Evolutionary conservation across 2,888 invertebrate genomes (phyloP).

Genomic region (Drosophila rubida): DNA sequence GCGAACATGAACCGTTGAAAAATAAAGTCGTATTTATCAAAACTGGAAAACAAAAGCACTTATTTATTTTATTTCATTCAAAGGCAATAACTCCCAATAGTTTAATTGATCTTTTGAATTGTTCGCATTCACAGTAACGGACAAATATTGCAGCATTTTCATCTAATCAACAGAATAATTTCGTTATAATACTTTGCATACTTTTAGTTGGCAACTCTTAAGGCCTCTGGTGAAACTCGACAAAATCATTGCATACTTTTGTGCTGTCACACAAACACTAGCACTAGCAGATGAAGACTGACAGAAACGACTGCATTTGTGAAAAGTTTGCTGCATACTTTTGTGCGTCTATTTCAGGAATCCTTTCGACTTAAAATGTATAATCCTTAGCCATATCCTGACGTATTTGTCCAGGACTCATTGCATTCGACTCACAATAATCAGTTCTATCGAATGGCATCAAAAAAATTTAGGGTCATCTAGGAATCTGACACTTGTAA

Average conservation of each 20-base stretch:
- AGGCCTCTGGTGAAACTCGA: no score
- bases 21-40: constrained; percentile 70
- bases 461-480: constrained; percentile 3
- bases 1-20: constrained; percentile 46
- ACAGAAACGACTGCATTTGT: no score
- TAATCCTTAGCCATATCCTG: constrained; percentile 1
- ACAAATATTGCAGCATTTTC: no score
- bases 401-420: not conserved
- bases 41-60: not conserved
- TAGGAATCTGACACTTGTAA: not conserved
- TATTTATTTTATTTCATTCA: not conserved
- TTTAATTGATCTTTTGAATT: no score
- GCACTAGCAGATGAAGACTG: no score
- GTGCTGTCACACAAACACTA: no score
- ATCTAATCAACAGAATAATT: no score
- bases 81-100: not conserved
- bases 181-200: not conserved
- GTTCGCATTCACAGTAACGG: no score
- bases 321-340: no score
- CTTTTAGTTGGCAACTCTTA: not conserved
- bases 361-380: not conserved
- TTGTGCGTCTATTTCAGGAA: no score
- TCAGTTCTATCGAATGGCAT: not conserved
- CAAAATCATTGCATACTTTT: not conserved
- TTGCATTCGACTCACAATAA: not conserved